Evolutionary conservation across 2,113 vertebrate genomes (phyloP).

Genomic region (Anser brachyrhynchus): DNA sequence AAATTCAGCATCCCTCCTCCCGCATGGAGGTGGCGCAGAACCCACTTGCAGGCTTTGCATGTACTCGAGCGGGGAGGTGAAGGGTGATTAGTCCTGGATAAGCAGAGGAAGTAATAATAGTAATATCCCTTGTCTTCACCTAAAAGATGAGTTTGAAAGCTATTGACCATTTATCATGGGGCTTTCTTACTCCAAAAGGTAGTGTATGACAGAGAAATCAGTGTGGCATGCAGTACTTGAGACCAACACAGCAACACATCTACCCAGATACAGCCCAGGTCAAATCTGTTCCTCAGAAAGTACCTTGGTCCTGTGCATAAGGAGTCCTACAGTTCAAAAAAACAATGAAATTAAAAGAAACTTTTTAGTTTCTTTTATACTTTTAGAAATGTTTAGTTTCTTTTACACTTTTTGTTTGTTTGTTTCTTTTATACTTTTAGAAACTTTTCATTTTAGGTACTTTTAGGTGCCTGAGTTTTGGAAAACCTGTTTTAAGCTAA

Average conservation of each 20-base stretch:
- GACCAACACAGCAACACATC: neutral
- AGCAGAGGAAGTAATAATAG: neutral
- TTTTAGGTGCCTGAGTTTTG: neutral
- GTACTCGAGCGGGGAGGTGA: neutral
- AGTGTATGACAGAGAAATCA: neutral
- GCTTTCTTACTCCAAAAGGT: neutral
- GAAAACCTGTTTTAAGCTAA: neutral
- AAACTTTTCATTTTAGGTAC: neutral
- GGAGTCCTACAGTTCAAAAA: neutral
- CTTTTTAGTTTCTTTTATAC: too few relatives aligned
- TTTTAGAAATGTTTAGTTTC: too few relatives aligned
- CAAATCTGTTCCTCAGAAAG: neutral
- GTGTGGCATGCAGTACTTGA: neutral
- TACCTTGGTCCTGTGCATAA: neutral
- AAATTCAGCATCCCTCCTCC: neutral
- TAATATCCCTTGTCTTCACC: neutral
- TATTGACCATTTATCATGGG: neutral
- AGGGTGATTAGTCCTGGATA: neutral
- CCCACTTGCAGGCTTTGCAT: neutral
- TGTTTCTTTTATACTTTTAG: too few relatives aligned
- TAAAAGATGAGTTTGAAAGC: neutral
- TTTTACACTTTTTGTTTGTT: too few relatives aligned
- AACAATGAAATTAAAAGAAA: too few relatives aligned
- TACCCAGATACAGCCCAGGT: neutral
- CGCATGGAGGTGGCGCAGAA: fast-evolving